phyloP scores from a whole-genome alignment of 2,888 invertebrate genomes.

The Leptinotarsa tumamoca region DNA sequence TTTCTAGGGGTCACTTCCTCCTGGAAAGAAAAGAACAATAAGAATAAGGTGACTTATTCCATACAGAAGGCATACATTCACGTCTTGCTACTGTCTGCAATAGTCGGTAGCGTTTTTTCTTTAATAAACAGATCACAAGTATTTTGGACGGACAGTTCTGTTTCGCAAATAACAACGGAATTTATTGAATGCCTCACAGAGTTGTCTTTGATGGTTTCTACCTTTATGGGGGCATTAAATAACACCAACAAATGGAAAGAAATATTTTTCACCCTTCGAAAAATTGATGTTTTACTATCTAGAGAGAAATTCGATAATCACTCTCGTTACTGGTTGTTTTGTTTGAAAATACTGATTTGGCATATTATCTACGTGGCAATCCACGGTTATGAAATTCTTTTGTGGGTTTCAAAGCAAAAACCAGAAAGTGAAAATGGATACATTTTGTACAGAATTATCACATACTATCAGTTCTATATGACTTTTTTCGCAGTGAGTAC shows the following conservation, averaged over 20 bases:
- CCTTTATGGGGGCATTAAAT: constrained; percentile 29
- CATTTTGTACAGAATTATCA: constrained; percentile 38
- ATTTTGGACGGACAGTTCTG: constrained; percentile 20
- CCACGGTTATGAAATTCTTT: constrained; percentile 29
- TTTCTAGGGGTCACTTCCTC: constrained; percentile 14
- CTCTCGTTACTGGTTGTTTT: background rate
- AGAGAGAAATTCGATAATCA: constrained; percentile 20
- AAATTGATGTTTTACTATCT: constrained; percentile 30
- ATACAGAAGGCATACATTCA: constrained; percentile 14
- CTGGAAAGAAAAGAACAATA: background rate
- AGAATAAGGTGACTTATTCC: background rate
- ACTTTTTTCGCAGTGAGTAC: constrained; percentile 28
- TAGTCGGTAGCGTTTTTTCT: constrained; percentile 34
- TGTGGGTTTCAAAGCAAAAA: constrained; percentile 27
- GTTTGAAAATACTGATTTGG: constrained; percentile 22
- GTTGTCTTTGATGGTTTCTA: constrained; percentile 35
- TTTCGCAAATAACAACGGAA: constrained; percentile 36
- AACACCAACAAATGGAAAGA: constrained; percentile 29
- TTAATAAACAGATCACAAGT: constrained; percentile 31
- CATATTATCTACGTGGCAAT: constrained; percentile 31
- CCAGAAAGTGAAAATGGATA: constrained; percentile 37
- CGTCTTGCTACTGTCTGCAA: constrained; percentile 12
- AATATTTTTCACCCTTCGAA: constrained; percentile 25
- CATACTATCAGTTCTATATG: constrained; percentile 40
- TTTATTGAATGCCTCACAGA: constrained; percentile 31